These are phyloP conservation scores for Enteromius thamalakanensis DNA, from an alignment of 2,797 vertebrate species.

Conservation along the genomic window DNA sequence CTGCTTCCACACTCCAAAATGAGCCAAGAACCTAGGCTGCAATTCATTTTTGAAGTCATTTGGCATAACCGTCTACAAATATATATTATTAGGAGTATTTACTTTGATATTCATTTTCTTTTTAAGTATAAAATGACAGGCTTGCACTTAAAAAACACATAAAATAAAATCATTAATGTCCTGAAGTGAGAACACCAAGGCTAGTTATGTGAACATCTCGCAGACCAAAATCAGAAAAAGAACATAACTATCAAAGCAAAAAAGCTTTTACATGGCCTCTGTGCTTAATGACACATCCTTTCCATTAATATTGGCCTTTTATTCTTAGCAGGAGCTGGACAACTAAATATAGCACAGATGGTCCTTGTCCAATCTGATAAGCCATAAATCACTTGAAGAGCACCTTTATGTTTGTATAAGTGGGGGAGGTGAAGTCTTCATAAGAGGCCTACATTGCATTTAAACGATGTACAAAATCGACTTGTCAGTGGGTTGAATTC, in stretches of 20 bases:
- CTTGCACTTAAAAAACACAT: neutral
- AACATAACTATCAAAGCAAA: neutral
- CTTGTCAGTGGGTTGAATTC: neutral
- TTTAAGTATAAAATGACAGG: neutral
- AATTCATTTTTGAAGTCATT: conserved; percentile 3
- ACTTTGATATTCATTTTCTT: neutral
- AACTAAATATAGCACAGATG: conserved; percentile 70
- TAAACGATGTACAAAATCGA: neutral
- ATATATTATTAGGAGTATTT: neutral
- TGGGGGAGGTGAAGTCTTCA: conserved; percentile 10
- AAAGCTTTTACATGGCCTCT: neutral
- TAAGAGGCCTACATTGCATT: neutral
- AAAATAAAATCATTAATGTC: neutral
- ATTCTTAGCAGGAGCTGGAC: conserved; percentile 62
- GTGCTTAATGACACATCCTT: conserved; percentile 10
- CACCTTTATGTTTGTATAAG: conserved; percentile 40
- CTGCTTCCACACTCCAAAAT: neutral
- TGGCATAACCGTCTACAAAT: neutral
- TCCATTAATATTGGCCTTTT: conserved; percentile 50
- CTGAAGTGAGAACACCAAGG: neutral
- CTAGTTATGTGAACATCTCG: neutral
- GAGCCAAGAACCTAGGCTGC: neutral
- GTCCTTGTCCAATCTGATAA: conserved; percentile 47
- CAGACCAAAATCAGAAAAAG: neutral
- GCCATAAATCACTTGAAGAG: conserved; percentile 54